phyloP scores from a whole-genome alignment of 2,888 invertebrate species.

The Actias luna region DNA sequence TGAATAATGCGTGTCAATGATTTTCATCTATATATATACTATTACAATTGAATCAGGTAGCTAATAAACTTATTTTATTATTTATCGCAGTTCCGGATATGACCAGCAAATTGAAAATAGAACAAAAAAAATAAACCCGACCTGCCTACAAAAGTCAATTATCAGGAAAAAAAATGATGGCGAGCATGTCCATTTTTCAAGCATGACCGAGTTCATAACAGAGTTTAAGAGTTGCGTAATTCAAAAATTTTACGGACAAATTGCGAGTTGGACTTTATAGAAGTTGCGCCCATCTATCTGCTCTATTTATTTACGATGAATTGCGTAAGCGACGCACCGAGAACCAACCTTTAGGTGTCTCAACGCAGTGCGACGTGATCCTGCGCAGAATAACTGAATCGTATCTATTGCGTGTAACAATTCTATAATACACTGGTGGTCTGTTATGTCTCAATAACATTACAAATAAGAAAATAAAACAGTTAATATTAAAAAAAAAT shows the following conservation, averaged over 20 bases:
- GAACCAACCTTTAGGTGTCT: conserved; percentile 54
- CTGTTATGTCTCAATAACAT: conserved; percentile 15
- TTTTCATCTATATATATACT: neutral
- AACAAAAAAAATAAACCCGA: conserved; percentile 9
- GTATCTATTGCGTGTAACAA: conserved; percentile 46
- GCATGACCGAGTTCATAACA: conserved; percentile 36
- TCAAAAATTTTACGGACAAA: conserved; percentile 41
- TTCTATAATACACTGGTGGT: conserved; percentile 30
- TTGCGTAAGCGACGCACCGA: conserved; percentile 51
- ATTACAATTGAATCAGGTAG: neutral
- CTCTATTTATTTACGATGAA: conserved; percentile 41
- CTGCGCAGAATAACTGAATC: conserved; percentile 44
- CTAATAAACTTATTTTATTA: neutral
- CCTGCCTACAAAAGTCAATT: conserved; percentile 8
- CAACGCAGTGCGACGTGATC: conserved; percentile 53
- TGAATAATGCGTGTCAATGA: neutral
- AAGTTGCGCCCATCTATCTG: conserved; percentile 50
- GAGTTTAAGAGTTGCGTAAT: conserved; percentile 34
- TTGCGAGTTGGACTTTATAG: conserved; percentile 35
- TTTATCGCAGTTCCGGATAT: neutral
- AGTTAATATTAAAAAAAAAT: no score
- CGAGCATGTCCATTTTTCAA: conserved; percentile 34
- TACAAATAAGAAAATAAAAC: no score
- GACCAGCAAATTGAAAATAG: neutral
- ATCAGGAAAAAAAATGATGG: conserved; percentile 11